Evolutionary conservation across 2,113 vertebrate species (phyloP).

Genomic region (Rhynchopsitta pachyrhyncha): DNA sequence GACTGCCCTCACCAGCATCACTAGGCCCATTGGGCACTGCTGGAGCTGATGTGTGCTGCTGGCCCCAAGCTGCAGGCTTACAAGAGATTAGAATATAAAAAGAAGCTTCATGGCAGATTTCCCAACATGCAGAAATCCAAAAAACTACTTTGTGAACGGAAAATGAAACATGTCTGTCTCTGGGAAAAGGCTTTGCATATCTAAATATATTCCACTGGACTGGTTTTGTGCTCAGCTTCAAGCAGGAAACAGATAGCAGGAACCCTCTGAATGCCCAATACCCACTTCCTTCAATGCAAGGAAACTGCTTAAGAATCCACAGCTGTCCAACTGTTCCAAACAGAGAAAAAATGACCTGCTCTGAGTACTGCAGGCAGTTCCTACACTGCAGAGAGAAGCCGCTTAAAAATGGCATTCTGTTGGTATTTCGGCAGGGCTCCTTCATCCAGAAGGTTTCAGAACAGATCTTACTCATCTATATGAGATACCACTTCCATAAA

Average conservation of each 20-base stretch:
- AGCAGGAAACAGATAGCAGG: neutral
- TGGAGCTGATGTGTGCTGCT: neutral
- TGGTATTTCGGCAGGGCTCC: neutral
- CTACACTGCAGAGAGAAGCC: neutral
- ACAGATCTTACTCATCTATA: neutral
- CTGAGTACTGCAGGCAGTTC: neutral
- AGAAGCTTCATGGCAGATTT: neutral
- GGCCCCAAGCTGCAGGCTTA: neutral
- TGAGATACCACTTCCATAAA: neutral
- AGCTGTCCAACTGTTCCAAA: neutral
- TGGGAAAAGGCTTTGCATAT: neutral
- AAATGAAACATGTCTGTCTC: neutral
- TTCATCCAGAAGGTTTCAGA: neutral
- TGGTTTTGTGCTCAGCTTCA: neutral
- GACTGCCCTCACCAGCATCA: accelerated
- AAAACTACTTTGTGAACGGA: neutral
- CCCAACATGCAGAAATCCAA: neutral
- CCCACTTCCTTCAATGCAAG: neutral
- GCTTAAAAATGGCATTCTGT: neutral
- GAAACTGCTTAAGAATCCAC: neutral
- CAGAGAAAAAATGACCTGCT: neutral
- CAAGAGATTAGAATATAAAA: neutral
- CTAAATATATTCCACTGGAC: neutral
- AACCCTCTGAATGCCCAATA: neutral
- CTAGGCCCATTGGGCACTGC: neutral